phyloP scores from a whole-genome alignment of 1,140 invertebrate genomes.

The Stenopsyche tienmushanensis region DNA sequence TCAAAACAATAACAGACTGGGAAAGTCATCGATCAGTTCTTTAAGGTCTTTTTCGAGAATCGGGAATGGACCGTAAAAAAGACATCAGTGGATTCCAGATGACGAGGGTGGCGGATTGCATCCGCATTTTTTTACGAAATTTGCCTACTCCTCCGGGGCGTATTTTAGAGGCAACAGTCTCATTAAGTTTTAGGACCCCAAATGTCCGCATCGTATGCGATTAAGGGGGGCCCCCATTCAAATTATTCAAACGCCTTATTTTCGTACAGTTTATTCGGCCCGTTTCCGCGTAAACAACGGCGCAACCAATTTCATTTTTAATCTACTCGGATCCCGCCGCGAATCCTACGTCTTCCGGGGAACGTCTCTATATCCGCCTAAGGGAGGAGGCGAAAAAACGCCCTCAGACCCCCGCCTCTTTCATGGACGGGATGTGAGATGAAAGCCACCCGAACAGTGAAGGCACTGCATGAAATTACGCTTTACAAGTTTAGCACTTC shows the following conservation, averaged over 20 bases:
- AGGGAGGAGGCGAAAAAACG: constrained; percentile 23
- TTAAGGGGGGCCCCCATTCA: not conserved
- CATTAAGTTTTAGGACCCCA: too few species aligned
- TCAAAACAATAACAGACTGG: too few species aligned
- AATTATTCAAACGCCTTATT: constrained; percentile 18
- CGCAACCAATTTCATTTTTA: constrained; percentile 41
- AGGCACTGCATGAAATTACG: constrained; percentile 42
- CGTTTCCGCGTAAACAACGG: constrained; percentile 31
- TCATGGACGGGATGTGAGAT: constrained; percentile 29
- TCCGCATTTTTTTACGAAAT: too few species aligned
- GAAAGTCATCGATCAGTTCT: too few species aligned
- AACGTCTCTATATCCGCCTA: constrained; percentile 34
- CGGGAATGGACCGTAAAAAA: too few species aligned
- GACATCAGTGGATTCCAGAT: too few species aligned
- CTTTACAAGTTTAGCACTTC: constrained; percentile 43
- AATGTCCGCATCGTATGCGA: too few species aligned
- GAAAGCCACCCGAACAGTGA: constrained; percentile 22
- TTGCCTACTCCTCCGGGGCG: too few species aligned
- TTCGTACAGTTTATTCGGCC: constrained; percentile 24
- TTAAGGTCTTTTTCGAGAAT: too few species aligned
- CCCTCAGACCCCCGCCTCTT: constrained; percentile 3
- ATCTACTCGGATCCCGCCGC: constrained; percentile 33
- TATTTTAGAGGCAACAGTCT: too few species aligned
- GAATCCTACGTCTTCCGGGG: constrained; percentile 19
- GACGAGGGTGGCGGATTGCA: too few species aligned